Conservation (phyloP, 1,140 invertebrate species). For the Drosophila sucinea region DNA sequence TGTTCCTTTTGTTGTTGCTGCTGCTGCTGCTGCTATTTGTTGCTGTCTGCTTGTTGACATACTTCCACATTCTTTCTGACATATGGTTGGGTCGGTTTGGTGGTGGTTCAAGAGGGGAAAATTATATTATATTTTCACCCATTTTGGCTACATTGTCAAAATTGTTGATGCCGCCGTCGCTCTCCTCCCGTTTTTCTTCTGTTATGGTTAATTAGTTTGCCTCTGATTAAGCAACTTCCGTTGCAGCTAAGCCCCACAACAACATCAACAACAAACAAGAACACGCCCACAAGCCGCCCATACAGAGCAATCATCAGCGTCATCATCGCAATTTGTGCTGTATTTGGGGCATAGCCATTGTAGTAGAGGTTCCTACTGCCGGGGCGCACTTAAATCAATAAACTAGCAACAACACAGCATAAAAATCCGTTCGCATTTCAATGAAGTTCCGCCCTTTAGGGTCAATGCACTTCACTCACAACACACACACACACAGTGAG, state of each 20-base stretch:
- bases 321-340: slow-evolving; percentile 61
- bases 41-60: slow-evolving; percentile 46
- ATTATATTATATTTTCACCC: slow-evolving; percentile 16
- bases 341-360: slow-evolving; percentile 70
- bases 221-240: slow-evolving; percentile 57
- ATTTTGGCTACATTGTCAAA: slow-evolving; percentile 9
- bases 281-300: slow-evolving; percentile 29
- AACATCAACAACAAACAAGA: background rate
- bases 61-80: slow-evolving; percentile 34
- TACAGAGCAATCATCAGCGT: slow-evolving; percentile 20
- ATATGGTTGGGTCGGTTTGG: background rate
- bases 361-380: slow-evolving; percentile 46
- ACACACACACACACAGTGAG: slow-evolving; percentile 40
- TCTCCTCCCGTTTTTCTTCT: slow-evolving; percentile 11
- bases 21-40: background rate
- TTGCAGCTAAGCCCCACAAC: slow-evolving; percentile 34
- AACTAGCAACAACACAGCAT: slow-evolving; percentile 50
- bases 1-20: slow-evolving; percentile 3
- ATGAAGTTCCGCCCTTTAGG: slow-evolving; percentile 70
- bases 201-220: slow-evolving; percentile 65
- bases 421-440: slow-evolving; percentile 62
- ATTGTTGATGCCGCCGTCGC: slow-evolving; percentile 10
- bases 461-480: slow-evolving; percentile 76
- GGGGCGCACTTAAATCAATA: slow-evolving; percentile 77
- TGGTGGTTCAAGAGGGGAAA: background rate